phyloP scores from a whole-genome alignment of 2,797 vertebrate genomes.

The Danio tinwini region DNA sequence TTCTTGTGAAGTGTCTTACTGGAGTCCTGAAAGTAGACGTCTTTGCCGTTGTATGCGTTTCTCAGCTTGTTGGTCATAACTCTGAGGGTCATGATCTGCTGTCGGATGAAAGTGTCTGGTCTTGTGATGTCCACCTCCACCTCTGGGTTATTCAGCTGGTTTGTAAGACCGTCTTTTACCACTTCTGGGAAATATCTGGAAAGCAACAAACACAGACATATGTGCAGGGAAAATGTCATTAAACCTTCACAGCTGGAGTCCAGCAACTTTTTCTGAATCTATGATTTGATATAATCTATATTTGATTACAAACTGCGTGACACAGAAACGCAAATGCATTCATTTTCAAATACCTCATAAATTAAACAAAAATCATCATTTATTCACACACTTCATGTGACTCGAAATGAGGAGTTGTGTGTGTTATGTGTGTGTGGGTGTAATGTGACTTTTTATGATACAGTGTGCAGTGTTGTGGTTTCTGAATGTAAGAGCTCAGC shows the following conservation, averaged over 20 bases:
- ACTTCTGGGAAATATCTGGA: conserved; percentile 95
- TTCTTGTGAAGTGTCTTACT: conserved; percentile 79
- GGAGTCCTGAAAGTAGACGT: conserved; percentile 96
- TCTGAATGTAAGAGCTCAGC: too few species aligned
- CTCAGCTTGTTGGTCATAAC: conserved; percentile 98
- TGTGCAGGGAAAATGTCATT: not conserved
- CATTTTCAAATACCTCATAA: not conserved
- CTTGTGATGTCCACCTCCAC: conserved; percentile 96
- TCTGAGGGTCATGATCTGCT: conserved; percentile 96
- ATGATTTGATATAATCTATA: conserved; percentile 12
- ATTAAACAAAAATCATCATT: conserved; percentile 10
- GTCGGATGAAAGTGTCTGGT: conserved; percentile 94
- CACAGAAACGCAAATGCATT: not conserved
- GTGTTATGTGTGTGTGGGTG: too few species aligned
- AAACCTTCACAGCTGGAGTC: not conserved
- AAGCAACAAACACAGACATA: not conserved
- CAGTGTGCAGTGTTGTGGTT: too few species aligned
- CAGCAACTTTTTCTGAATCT: not conserved
- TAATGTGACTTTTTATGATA: too few species aligned
- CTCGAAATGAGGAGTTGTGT: not conserved
- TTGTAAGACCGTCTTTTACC: conserved; percentile 95
- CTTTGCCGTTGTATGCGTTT: conserved; percentile 96
- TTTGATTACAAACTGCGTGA: conserved; percentile 1
- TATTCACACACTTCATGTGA: not conserved
- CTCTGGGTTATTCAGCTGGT: conserved; percentile 96